Conservation (phyloP, 2,888 invertebrate species). For the Pammene fasciana region DNA sequence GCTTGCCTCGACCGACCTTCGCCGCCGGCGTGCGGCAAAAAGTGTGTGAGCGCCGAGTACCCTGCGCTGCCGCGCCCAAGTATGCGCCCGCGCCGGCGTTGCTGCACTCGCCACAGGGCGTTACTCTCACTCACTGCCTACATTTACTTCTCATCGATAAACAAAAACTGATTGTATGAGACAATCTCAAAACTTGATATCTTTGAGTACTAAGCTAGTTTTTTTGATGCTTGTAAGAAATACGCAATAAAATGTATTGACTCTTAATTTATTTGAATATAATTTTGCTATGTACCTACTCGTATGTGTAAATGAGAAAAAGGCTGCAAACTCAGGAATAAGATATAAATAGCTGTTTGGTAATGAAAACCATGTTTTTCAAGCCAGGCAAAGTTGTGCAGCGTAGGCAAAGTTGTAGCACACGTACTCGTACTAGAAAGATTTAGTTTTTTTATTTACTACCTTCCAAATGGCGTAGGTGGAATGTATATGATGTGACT, state of each 20-base stretch:
- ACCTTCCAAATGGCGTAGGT: constrained; percentile 25
- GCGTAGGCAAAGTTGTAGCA: too few relatives aligned
- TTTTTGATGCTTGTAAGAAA: not conserved
- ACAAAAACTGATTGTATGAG: constrained; percentile 23
- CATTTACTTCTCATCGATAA: constrained; percentile 32
- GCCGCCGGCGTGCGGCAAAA: constrained; percentile 56
- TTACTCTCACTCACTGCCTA: constrained; percentile 10
- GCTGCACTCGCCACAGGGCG: constrained; percentile 30
- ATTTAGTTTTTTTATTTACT: constrained; percentile 6
- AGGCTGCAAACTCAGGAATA: too few relatives aligned
- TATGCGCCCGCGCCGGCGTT: constrained; percentile 63
- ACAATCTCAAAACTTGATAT: constrained; percentile 7
- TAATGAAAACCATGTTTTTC: too few relatives aligned
- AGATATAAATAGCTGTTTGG: too few relatives aligned
- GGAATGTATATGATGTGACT: constrained; percentile 26
- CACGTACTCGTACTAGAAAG: too few relatives aligned
- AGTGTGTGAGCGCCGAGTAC: constrained; percentile 57
- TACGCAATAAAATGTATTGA: too few relatives aligned
- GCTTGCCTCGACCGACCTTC: constrained; percentile 77
- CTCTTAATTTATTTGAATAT: too few relatives aligned
- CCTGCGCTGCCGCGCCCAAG: constrained; percentile 59
- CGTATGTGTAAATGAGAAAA: too few relatives aligned
- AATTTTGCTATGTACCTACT: too few relatives aligned
- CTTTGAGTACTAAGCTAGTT: not conserved
- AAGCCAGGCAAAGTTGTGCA: too few relatives aligned